Evolutionary conservation across 1,140 invertebrate genomes (phyloP).

Genomic region (Zaprionus taronus): DNA sequence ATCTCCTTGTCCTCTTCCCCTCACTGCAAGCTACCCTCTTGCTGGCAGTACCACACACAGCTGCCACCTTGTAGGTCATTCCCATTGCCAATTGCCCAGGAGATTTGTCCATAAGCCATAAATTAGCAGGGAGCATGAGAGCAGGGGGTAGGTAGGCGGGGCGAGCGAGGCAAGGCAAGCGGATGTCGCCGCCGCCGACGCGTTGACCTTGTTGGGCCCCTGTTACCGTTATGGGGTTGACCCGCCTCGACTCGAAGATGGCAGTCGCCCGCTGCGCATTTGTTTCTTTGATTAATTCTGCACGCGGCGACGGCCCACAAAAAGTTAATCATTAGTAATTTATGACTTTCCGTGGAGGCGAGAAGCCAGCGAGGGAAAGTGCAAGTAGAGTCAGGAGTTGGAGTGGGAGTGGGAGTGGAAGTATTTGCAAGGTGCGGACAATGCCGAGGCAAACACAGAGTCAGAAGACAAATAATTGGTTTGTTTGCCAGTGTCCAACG

Average conservation of each 20-base stretch:
- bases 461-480: slow-evolving; percentile 52
- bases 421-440: slow-evolving; percentile 44
- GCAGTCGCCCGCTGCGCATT: slow-evolving; percentile 43
- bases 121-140: slow-evolving; percentile 31
- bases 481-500: slow-evolving; percentile 24
- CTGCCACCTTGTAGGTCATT: slow-evolving; percentile 17
- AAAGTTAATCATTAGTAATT: slow-evolving; percentile 78
- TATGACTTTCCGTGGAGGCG: slow-evolving; percentile 57
- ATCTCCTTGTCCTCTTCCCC: not conserved
- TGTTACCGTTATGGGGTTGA: slow-evolving; percentile 39
- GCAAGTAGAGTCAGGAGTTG: not conserved
- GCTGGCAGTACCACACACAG: slow-evolving; percentile 1
- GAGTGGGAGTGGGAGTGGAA: not conserved
- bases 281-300: slow-evolving; percentile 60
- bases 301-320: slow-evolving; percentile 35
- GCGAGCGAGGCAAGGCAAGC: not conserved
- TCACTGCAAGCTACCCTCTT: not conserved
- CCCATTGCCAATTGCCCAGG: slow-evolving; percentile 34
- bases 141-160: no score
- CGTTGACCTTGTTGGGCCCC: slow-evolving; percentile 33
- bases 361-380: no score
- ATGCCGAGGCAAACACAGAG: slow-evolving; percentile 23
- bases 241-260: slow-evolving; percentile 20
- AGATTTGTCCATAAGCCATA: slow-evolving; percentile 43
- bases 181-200: not conserved